Base-by-base conservation (phyloP, 2,113 vertebrate species). In the Chaetura pelagica region DNA sequence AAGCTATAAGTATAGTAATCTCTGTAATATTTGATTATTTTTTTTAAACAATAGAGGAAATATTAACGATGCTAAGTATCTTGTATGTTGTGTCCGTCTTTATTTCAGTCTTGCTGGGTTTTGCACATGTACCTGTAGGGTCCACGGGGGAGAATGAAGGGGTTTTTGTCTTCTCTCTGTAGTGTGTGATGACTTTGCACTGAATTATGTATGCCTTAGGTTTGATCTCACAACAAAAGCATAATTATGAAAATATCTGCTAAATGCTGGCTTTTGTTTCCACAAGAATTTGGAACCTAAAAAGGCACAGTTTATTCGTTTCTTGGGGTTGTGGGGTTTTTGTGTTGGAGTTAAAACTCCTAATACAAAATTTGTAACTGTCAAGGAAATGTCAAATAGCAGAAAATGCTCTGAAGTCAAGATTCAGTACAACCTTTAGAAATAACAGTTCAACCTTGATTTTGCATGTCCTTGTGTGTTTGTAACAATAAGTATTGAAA, bases 31-130 rank as follows among this genome's bases (percentile, higher is more conserved):
- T 46, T 48, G 27, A 30, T 80, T 42, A 66, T 61, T 32, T 3
- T 80, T 35, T 13, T 66, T n/a, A 49, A 86, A 46, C 8, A 21
- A 46, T 57, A 52, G 64, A 75, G 64, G 40, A 87, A 90, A 87
- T 94, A 78, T 52, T 90, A 90, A 67, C n/a, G 85, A 48, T 15
- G 14, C 1, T 49, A 55, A 87, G 4, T 90, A 42, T 68, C 81
- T 77, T 87, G 42, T 95, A 77, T 13, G 1, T 68, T 79, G 48
- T 92, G 93, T 97, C 93, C 93, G 76, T 76, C 90, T 88, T 93
- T 93, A 95, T 96, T 97, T 97, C 94, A 97, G 62, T 93, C 55
- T 90, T 89, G 87, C 90, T 93, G 72, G n/a, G 57, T 93, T 97
- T 97, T 97, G 95, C 94, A 96, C 95, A 35, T 83, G 51, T 90